Base-by-base conservation (phyloP, 2,113 vertebrate species). In the Psophia crepitans region DNA sequence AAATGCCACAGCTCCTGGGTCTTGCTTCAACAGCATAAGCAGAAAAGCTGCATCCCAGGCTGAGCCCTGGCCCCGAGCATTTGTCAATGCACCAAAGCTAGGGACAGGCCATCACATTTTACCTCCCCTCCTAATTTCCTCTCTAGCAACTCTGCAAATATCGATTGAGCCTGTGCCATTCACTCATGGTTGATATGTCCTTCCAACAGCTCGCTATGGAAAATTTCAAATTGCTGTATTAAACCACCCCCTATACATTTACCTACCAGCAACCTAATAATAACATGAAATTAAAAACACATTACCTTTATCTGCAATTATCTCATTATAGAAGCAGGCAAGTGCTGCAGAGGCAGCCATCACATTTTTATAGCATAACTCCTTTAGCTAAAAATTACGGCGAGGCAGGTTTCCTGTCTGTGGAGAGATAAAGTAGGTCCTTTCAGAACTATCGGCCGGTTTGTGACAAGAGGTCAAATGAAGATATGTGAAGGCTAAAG, bases 281-380 rank as follows among this genome's bases (percentile, higher is more conserved):
- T 54, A 77, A 54, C 8, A 66, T 37, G 74, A 94, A 94, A 97
- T 96, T 95, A 95, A 96, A 97, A 96, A 0, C 57, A 76, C 91
- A 87, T 96, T 96, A 97, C 66, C 70, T 96, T 87, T 87, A 89
- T 83, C 89, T 95, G 58, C 77, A 95, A 61, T 96, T 91, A 95
- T 90, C 81, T 41, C 44, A 35, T 92, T 92, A 92, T 4, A 89
- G 77, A 91, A 80, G 66, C 74, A 87, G 70, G 74, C 5, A 1
- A 87, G 18, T 20, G 65, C 41, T 85, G 70, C 81, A 87, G 86
- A 89, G 37, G 53, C 49, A 95, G 37, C 82, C 63, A 73, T 91
- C 86, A 63, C 19, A 56, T 80, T 97, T 96, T 87, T 58, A 83
- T 37, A 77, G 61, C 70, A 23, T 65, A 95, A 79, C 54, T 73